These are phyloP conservation scores for Indicator maculatus DNA, from an alignment of 2,113 vertebrate species.

Conservation along the genomic window DNA sequence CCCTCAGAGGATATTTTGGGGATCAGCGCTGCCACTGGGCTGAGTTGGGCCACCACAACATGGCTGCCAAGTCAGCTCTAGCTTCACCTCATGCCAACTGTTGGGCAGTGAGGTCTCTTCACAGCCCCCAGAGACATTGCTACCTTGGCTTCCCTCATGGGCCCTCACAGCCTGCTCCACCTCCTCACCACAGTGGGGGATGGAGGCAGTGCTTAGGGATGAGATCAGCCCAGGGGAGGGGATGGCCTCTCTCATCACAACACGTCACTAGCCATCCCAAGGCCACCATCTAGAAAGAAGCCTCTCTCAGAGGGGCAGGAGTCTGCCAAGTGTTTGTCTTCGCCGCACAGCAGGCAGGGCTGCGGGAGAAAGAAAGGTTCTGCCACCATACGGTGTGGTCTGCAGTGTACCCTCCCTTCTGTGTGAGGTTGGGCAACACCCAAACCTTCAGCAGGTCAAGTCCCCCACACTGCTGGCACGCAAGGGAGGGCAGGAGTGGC, in stretches of 20 bases:
- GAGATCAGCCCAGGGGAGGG: neutral
- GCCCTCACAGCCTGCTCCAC: accelerated
- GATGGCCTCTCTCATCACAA: neutral
- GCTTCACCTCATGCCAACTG: accelerated
- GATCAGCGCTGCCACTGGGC: accelerated
- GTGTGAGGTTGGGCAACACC: accelerated
- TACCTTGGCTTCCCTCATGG: neutral
- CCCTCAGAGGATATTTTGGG: accelerated
- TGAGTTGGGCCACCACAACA: accelerated
- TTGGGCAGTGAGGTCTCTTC: accelerated
- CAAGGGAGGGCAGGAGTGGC: neutral
- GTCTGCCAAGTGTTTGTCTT: neutral
- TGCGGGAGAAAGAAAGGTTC: accelerated
- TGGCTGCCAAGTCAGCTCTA: neutral
- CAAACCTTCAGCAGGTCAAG: accelerated
- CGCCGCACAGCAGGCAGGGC: accelerated
- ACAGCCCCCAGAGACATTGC: accelerated
- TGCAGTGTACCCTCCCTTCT: accelerated
- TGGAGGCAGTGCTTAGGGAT: neutral
- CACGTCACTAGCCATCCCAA: accelerated
- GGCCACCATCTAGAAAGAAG: accelerated
- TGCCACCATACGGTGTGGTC: neutral
- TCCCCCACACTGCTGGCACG: accelerated
- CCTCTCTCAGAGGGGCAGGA: accelerated
- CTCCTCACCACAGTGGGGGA: accelerated